Evolutionary conservation across 2,797 vertebrate genomes (phyloP), one percentile per base, ranked within the genome.

Genomic region (Galago senegalensis): DNA sequence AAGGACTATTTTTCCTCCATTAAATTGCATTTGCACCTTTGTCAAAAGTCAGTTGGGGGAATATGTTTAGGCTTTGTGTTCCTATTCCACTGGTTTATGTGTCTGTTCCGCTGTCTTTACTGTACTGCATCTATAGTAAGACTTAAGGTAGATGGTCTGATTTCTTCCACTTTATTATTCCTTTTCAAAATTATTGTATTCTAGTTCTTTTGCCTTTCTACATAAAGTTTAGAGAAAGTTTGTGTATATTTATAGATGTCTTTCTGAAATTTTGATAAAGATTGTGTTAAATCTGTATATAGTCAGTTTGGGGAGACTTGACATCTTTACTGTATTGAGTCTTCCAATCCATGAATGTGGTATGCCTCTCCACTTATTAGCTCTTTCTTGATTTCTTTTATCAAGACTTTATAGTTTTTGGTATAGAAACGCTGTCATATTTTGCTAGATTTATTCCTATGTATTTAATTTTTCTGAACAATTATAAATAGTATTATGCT

Each of bases 371-470:
- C 76, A 12, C 69, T 85, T 61, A 43, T 63, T 94, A 80, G 53
- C 31, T 65, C n/a, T 17, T 58, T 40, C 70, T 70, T 65, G 73
- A 75, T 49, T 87, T 92, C 21, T 84, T 43, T 89, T 46, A 12
- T 61, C 34, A 20, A 3, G 3, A 46, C 67, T 80, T 46, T 67
- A 16, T 61, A 56, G 63, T 67, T 85, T 53, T 75, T 12, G 49
- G 61, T 16, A 49, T 56, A 49, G 9, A 40, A 60, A 1, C 16
- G 61, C 46, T 69, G 7, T 34, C 2, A 63, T 49, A 23, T 72
- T 89, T 94, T 87, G 43, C 13, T 90, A 91, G 53, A 23, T 92
- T 87, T 56, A 63, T 87, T 88, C 37, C 56, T 34, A 61, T 31
- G 25, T 14, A 31, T 81, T 94, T 93, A 12, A 46, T 63, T 89